Evolutionary conservation across 2,797 vertebrate genomes (phyloP).

Genomic region (Argya squamiceps): DNA sequence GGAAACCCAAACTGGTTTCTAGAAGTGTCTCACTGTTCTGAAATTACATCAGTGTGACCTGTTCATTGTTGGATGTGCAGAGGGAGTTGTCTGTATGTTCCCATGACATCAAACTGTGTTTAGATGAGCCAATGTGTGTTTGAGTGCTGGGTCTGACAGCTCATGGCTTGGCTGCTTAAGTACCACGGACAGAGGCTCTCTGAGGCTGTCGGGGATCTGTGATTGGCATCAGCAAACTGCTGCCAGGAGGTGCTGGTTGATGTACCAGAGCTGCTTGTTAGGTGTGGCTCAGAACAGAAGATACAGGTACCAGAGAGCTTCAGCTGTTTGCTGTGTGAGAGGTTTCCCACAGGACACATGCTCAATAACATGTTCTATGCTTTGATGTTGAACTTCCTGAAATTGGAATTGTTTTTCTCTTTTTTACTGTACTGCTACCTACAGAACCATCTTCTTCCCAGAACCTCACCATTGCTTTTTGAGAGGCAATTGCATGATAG

Average conservation of each 20-base stretch:
- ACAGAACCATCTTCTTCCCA: background rate
- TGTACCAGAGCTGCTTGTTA: background rate
- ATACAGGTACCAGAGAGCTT: background rate
- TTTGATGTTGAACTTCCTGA: background rate
- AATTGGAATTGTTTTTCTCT: background rate
- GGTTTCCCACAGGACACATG: background rate
- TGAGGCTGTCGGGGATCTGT: background rate
- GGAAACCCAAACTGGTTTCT: background rate
- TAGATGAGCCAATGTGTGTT: rapidly evolving
- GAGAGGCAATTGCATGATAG: background rate
- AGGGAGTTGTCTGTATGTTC: background rate
- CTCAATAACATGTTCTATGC: background rate
- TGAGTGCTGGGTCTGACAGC: background rate
- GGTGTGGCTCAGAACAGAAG: background rate
- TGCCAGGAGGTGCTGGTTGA: background rate
- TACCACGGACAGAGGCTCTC: conserved; percentile 44
- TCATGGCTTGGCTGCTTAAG: background rate
- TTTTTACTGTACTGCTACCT: background rate
- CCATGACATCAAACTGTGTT: rapidly evolving
- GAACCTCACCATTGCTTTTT: background rate
- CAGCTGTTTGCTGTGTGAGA: background rate
- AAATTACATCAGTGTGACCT: rapidly evolving
- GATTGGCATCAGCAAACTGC: rapidly evolving
- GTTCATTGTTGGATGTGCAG: background rate
- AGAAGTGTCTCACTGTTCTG: background rate